Evolutionary conservation across 2,797 vertebrate species (phyloP).

Genomic region (Melopsittacus undulatus): DNA sequence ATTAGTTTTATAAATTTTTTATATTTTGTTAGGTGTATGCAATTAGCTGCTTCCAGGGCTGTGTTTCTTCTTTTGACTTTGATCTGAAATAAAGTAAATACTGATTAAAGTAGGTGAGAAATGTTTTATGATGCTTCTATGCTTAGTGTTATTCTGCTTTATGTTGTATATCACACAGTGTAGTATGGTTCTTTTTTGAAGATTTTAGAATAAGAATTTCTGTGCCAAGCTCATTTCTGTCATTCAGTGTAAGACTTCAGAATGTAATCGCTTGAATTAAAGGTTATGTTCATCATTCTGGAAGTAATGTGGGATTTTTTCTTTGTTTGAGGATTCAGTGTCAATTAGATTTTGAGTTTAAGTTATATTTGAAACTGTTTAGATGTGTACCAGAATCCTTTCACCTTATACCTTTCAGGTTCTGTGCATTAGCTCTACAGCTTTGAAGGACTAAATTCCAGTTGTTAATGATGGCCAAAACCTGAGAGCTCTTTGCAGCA

Average conservation of each 20-base stretch:
- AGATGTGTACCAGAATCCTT: not conserved
- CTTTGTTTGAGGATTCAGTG: not conserved
- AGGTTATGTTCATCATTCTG: not conserved
- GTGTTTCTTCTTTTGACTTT: not conserved
- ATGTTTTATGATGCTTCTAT: not conserved
- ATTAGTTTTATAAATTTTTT: not conserved
- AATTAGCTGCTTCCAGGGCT: not conserved
- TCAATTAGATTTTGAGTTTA: not conserved
- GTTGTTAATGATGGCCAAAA: not conserved
- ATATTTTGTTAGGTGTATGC: not conserved
- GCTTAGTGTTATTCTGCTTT: not conserved
- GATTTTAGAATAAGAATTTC: not conserved
- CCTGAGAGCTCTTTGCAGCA: not conserved
- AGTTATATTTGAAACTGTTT: not conserved
- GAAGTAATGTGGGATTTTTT: not conserved
- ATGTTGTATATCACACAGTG: not conserved
- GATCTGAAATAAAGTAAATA: not conserved
- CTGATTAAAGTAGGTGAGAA: not conserved
- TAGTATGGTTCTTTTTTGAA: not conserved
- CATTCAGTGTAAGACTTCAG: not conserved
- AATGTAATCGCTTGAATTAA: not conserved
- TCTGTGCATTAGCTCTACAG: not conserved
- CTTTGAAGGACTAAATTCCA: not conserved
- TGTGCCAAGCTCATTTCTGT: not conserved
- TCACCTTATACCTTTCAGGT: not conserved